phyloP scores from a whole-genome alignment of 2,888 invertebrate genomes.

The Antheraea yamamai region DNA sequence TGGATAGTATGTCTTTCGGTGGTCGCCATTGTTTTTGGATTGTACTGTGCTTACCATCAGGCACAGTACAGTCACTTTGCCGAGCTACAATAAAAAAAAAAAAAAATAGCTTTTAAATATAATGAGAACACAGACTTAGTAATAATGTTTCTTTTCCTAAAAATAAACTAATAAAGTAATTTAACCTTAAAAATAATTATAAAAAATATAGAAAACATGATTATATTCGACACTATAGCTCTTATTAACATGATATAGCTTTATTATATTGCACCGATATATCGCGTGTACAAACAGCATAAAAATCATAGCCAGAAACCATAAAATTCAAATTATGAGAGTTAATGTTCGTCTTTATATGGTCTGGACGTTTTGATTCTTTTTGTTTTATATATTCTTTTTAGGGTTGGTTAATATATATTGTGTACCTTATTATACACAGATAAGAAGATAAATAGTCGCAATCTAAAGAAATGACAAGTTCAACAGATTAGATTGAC shows the following conservation, averaged over 20 bases:
- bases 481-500: too few species aligned
- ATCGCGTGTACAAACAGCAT: constrained; percentile 24
- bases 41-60: too few species aligned
- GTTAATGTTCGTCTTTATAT: constrained; percentile 8
- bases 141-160: too few species aligned
- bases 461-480: background rate
- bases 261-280: constrained; percentile 7
- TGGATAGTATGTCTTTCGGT: too few species aligned
- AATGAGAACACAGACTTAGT: too few species aligned
- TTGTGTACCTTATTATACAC: background rate
- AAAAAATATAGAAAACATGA: background rate
- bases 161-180: too few species aligned
- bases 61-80: too few species aligned
- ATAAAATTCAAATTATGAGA: constrained; percentile 19
- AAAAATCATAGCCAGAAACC: constrained; percentile 17
- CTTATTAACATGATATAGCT: background rate
- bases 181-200: background rate
- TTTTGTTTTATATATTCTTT: background rate
- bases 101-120: too few species aligned
- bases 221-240: background rate
- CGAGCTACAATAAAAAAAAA: too few species aligned
- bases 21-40: too few species aligned
- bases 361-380: background rate
- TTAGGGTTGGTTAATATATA: background rate
- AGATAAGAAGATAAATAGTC: background rate